A percentile compares a stretch with the other conserved stretches of the same genome.
Evolutionary conservation across 2,888 invertebrate species (phyloP).

Genomic region (Labia minor): DNA sequence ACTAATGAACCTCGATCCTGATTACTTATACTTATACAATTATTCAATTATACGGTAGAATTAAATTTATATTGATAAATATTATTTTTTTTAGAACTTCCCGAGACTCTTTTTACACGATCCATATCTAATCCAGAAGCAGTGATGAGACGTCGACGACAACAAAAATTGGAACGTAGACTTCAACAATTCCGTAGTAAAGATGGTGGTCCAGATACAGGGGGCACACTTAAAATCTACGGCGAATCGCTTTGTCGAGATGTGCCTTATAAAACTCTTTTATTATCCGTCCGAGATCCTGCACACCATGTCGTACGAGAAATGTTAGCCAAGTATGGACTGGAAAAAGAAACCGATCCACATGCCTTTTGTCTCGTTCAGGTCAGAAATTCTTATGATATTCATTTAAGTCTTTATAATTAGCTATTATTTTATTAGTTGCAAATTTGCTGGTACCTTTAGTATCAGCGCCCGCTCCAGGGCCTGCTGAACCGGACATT

Average conservation of each 20-base stretch:
- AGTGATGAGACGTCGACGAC: slow-evolving; percentile 92
- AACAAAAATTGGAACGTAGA: slow-evolving; percentile 93
- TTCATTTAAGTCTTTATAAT: too few relatives aligned
- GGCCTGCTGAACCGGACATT: too few relatives aligned
- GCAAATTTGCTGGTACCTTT: too few relatives aligned
- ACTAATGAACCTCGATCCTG: too few relatives aligned
- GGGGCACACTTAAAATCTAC: slow-evolving; percentile 86
- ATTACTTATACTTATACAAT: too few relatives aligned
- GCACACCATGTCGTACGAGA: slow-evolving; percentile 88
- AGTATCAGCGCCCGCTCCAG: too few relatives aligned
- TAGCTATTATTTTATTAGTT: too few relatives aligned
- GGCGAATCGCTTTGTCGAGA: slow-evolving; percentile 92
- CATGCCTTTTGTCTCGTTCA: slow-evolving; percentile 89
- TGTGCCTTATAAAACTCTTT: slow-evolving; percentile 94
- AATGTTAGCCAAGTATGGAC: slow-evolving; percentile 93
- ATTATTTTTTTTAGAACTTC: slow-evolving; percentile 79
- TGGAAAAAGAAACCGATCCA: slow-evolving; percentile 73
- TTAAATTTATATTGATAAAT: too few relatives aligned
- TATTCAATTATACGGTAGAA: too few relatives aligned
- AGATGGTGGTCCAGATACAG: slow-evolving; percentile 90
- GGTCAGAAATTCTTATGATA: slow-evolving; percentile 44
- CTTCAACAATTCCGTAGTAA: slow-evolving; percentile 90
- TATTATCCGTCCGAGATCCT: slow-evolving; percentile 85
- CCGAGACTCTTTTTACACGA: slow-evolving; percentile 95
- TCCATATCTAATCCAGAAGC: slow-evolving; percentile 99